phyloP scores from a whole-genome alignment of 1,140 invertebrate species.

The Zaprionus lachaisei region DNA sequence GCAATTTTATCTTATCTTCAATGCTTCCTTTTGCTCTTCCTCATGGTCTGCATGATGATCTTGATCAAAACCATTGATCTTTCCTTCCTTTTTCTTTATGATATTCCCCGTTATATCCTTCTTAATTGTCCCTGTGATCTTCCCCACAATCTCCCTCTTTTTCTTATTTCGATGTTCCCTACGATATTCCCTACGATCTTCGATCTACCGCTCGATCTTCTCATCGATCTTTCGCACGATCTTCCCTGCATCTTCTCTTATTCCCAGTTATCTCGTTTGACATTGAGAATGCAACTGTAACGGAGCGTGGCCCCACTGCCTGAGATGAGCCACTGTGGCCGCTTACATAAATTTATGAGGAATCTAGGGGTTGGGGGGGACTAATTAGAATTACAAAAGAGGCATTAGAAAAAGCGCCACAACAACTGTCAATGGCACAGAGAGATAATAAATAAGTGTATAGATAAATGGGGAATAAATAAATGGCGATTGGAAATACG shows the following conservation, averaged over 20 bases:
- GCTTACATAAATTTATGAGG: slow-evolving; percentile 7
- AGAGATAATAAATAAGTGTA: slow-evolving; percentile 80
- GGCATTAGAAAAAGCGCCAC: slow-evolving; percentile 79
- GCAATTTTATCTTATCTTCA: too few relatives aligned
- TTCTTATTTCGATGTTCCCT: too few relatives aligned
- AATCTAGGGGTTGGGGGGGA: slow-evolving; percentile 13
- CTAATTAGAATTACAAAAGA: slow-evolving; percentile 82
- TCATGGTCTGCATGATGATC: too few relatives aligned
- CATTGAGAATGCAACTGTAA: slow-evolving; percentile 61
- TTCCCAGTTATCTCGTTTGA: slow-evolving; percentile 5
- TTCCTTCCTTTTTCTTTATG: too few relatives aligned
- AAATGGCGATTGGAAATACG: slow-evolving; percentile 76
- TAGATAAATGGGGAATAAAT: slow-evolving; percentile 82
- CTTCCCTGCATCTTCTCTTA: neutral
- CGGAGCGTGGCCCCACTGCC: neutral
- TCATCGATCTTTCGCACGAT: neutral
- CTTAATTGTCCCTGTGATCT: too few relatives aligned
- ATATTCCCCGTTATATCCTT: too few relatives aligned
- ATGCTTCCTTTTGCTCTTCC: too few relatives aligned
- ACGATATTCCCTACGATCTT: neutral
- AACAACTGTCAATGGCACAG: slow-evolving; percentile 68
- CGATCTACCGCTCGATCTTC: neutral
- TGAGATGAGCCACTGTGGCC: neutral
- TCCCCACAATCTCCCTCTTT: too few relatives aligned
- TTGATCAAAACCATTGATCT: too few relatives aligned